Percentiles rank a stretch among this genome's conserved stretches.
Conservation (phyloP, 2,888 invertebrate species). For the Torymus texanus region DNA sequence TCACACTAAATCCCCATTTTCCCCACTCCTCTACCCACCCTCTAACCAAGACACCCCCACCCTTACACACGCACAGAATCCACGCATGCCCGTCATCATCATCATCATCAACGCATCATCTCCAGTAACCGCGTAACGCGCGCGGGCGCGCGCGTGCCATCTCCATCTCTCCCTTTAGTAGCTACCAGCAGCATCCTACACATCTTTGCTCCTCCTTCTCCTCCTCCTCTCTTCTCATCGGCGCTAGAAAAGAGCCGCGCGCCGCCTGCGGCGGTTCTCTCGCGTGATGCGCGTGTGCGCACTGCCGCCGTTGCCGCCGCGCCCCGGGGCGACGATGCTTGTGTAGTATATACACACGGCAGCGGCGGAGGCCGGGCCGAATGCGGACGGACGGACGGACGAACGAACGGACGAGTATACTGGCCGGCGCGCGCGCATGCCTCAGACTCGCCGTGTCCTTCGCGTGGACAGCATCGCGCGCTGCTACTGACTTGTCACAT, state of each 20-base stretch:
- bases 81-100: too few relatives aligned
- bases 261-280: constrained; percentile 24
- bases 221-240: too few relatives aligned
- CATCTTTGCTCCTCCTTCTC: too few relatives aligned
- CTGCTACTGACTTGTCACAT: not conserved
- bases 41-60: too few relatives aligned
- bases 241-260: too few relatives aligned
- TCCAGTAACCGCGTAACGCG: too few relatives aligned
- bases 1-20: too few relatives aligned
- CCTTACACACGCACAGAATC: too few relatives aligned
- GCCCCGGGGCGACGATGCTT: too few relatives aligned
- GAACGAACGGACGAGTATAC: constrained; percentile 7
- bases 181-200: not conserved
- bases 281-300: constrained; percentile 50
- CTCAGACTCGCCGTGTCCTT: constrained; percentile 68
- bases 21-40: too few relatives aligned
- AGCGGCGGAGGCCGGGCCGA: not conserved
- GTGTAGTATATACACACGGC: not conserved
- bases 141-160: constrained; percentile 5
- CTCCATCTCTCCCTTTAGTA: not conserved
- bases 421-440: constrained; percentile 53
- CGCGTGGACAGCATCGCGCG: constrained; percentile 65
- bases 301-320: too few relatives aligned
- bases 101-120: too few relatives aligned
- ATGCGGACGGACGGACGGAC: constrained; percentile 45